Evolutionary conservation across 2,797 vertebrate genomes (phyloP).

Genomic region (Hyperoplus lanceolatus): DNA sequence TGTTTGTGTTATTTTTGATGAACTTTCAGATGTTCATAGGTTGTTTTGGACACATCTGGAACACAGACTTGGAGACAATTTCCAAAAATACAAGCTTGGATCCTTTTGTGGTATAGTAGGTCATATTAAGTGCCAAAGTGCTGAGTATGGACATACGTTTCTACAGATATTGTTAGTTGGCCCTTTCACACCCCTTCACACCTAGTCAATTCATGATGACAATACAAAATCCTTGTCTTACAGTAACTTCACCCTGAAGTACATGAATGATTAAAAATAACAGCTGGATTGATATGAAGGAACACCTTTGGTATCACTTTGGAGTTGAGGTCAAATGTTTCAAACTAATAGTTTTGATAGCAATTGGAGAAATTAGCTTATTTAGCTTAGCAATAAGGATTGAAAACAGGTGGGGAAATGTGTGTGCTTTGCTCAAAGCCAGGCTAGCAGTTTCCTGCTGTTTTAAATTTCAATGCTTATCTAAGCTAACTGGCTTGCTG

Average conservation of each 20-base stretch:
- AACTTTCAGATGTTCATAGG: constrained; percentile 60
- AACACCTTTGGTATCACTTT: neutral
- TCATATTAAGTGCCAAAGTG: constrained; percentile 73
- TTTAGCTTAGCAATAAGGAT: constrained; percentile 23
- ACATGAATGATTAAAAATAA: neutral
- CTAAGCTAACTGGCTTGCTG: constrained; percentile 20
- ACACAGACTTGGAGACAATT: constrained; percentile 56
- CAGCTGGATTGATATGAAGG: constrained; percentile 15
- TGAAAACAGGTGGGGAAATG: neutral
- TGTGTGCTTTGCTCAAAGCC: neutral
- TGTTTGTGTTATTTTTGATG: constrained; percentile 55
- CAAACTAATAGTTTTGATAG: constrained; percentile 3
- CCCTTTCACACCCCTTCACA: constrained; percentile 56
- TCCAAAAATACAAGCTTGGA: constrained; percentile 42
- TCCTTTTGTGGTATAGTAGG: constrained; percentile 46
- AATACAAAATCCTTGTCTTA: constrained; percentile 6
- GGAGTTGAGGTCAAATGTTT: neutral
- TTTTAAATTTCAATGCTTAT: neutral
- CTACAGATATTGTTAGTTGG: constrained; percentile 40
- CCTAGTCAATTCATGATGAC: neutral
- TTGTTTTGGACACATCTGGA: constrained; percentile 48
- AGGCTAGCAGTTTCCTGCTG: neutral
- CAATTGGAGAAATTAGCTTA: neutral
- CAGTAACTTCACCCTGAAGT: neutral
- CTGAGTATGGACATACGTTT: constrained; percentile 42